Evolutionary conservation across 2,797 vertebrate species (phyloP), one percentile per base, ranked within the genome.

Genomic region (Diplodus puntazzo): DNA sequence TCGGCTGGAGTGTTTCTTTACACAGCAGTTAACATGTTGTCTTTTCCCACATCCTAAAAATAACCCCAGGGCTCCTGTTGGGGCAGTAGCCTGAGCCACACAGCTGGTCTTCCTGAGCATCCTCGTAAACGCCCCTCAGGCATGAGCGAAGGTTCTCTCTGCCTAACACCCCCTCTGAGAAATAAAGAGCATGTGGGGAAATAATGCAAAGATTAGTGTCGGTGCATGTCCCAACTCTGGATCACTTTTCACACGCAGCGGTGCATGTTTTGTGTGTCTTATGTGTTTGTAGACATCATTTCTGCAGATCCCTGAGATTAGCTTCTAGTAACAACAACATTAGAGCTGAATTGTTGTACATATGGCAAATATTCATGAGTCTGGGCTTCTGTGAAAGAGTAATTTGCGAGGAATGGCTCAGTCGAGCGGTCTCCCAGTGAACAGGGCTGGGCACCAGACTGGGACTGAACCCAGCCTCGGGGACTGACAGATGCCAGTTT

Each of bases 111-210:
- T 75, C 57, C 43, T 17, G 50, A 61, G 68, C 68, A 73, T 64
- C 54, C 77, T 70, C 63, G 72, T 81, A 75, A 91, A 87, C 83
- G 82, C 74, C 74, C 79, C 62, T 62, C 57, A 66, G 82, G 75
- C 81, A 59, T 60, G 76, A 79, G 62, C 30, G 48, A 75, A 73
- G n/a, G 46, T 54, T 82, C 49, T 50, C 54, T 79, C 83, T 82
- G 70, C 62, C 9, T 25, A 53, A 73, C 30, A 12, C 39, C 60
- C 71, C 73, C 55, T 61, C 55, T 21, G 84, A 88, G 83, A 87
- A 78, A 84, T 64, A 79, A 76, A 23, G 49, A 84, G 52, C 64
- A 9, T 66, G 67, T 70, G 84, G 72, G 34, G 69, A 82, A 80
- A 81, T 87, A 86, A 86, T 76, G 63, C 75, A 78, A 73, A 68